phyloP scores from a whole-genome alignment of 2,797 vertebrate species.

The Fringilla coelebs region DNA sequence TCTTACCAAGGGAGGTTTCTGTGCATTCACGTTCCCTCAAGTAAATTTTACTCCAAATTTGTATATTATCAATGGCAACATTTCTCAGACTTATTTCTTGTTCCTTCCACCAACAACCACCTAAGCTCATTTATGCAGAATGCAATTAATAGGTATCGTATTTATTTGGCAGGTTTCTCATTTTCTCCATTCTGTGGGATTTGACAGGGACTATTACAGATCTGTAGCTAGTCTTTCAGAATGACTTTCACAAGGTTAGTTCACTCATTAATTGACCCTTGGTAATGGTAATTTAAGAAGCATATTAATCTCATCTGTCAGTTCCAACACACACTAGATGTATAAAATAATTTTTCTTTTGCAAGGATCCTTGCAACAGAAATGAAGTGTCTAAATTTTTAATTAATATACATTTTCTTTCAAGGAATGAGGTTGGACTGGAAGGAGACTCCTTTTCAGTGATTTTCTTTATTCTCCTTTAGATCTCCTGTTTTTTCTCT shows the following conservation, averaged over 20 bases:
- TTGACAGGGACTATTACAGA: conserved; percentile 78
- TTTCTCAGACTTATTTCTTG: background rate
- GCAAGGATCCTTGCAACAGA: conserved; percentile 71
- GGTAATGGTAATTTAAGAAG: conserved; percentile 82
- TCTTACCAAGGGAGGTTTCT: background rate
- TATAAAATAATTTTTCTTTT: conserved; percentile 77
- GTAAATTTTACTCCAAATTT: background rate
- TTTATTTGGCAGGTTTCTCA: conserved; percentile 80
- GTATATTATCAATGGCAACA: background rate
- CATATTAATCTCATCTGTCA: conserved; percentile 84
- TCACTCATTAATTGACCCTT: conserved; percentile 82
- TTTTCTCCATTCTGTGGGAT: conserved; percentile 76
- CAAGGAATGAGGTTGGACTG: conserved; percentile 25
- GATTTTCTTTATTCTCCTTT: conserved; percentile 16
- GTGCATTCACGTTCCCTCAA: background rate
- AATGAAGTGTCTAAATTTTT: conserved; percentile 69
- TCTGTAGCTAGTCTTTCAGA: conserved; percentile 74
- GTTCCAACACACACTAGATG: conserved; percentile 73
- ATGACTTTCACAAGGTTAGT: conserved; percentile 80
- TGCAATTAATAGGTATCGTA: conserved; percentile 73
- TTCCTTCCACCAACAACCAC: conserved; percentile 55
- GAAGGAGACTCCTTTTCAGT: conserved; percentile 6
- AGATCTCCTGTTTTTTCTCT: conserved; percentile 17
- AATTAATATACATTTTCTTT: conserved; percentile 72
- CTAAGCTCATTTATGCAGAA: conserved; percentile 74